Conservation (phyloP, 2,113 vertebrate genomes). For the Paraplagusia blochii region DNA sequence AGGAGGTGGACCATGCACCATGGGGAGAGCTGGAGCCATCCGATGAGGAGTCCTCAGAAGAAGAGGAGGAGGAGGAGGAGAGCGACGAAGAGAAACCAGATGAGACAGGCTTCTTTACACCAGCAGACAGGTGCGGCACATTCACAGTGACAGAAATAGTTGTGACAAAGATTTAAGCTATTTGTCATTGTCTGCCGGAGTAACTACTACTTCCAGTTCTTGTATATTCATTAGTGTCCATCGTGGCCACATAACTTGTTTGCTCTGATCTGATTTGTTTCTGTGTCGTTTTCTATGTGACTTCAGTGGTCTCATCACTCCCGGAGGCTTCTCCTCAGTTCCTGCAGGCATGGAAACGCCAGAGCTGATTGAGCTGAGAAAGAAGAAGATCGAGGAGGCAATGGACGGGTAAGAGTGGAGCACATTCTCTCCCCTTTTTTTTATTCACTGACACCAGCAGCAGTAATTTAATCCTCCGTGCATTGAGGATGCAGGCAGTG, state of each 20-base stretch:
- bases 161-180: too few relatives aligned
- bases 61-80: constrained; percentile 92
- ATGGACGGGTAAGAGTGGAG: constrained; percentile 85
- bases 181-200: background rate
- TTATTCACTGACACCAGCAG: background rate
- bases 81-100: constrained; percentile 93
- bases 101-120: constrained; percentile 90
- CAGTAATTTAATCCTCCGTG: too few relatives aligned
- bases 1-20: constrained; percentile 85
- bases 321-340: constrained; percentile 88
- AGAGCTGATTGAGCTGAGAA: constrained; percentile 90
- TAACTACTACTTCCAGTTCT: too few relatives aligned
- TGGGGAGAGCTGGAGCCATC: constrained; percentile 93
- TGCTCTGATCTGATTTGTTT: background rate
- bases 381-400: constrained; percentile 94
- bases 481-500: too few relatives aligned
- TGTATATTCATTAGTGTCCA: too few relatives aligned
- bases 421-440: background rate
- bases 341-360: constrained; percentile 92
- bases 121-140: constrained; percentile 81
- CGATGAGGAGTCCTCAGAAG: constrained; percentile 89
- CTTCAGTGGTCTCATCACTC: constrained; percentile 87
- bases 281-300: background rate
- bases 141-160: too few relatives aligned
- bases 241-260: background rate